Base-by-base conservation (phyloP, 2,888 invertebrate species). In the Volucella bombylans region DNA sequence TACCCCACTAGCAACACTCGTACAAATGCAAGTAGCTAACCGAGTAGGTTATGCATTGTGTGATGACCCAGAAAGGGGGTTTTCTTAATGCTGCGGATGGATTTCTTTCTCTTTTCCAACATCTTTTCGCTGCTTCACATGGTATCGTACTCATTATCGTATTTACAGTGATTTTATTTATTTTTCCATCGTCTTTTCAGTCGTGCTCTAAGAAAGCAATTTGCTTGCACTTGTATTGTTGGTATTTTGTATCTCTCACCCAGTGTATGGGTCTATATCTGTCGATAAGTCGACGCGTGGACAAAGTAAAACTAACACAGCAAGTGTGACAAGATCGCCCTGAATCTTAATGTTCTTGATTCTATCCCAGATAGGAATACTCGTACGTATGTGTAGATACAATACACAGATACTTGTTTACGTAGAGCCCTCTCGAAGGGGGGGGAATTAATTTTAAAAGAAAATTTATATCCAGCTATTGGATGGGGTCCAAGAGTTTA, bases 11-110 rank as follows among this genome's bases (percentile, higher is more conserved):
- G 6, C 6, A 31, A 6, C 6, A 31, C 6, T 31, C 6, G 31
- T 31, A 31, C 31, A 31, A 31, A 0, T 31, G 31, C 31, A 6
- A 31, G 31, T 31, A 31, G 15, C 11, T 15, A 39, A 39, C 43
- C 47, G 54, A 45, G 52, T 55, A 54, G 67, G 71, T 62, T 73
- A 65, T 83, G 69, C 65, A 79, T 74, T 83, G 79, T 79, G 74
- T 18, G 69, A 59, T 83, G 82, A 83, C 82, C 82, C 82, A 83
- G 79, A 79, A 83, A 83, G 79, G 47, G 68, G 79, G 73, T 73
- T 83, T 68, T 82, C 73, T 68, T 59, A 61, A 65, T 79, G 72
- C 52, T 31, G 31, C 31, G 31, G 31, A 31, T 31, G 57, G 68
- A 57, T 38, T 59, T 82, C 65, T 64, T 72, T 77, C 67, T 45